These are phyloP conservation scores for Gari tellinella DNA, from an alignment of 2,888 invertebrate genomes.

Conservation along the genomic window DNA sequence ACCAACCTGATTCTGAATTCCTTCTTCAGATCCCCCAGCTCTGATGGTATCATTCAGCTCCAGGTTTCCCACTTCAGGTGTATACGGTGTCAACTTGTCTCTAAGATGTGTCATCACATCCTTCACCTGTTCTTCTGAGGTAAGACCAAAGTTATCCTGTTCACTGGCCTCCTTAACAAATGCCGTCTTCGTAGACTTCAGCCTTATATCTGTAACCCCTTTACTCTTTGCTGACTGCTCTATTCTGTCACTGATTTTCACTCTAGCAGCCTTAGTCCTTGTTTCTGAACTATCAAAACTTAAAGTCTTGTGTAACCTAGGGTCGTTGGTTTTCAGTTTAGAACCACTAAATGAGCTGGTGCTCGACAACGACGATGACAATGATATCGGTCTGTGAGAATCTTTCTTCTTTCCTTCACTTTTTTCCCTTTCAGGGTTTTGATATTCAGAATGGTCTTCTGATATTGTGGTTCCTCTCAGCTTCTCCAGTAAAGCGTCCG, in stretches of 20 bases:
- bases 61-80: conserved; percentile 14
- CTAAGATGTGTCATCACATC: conserved; percentile 46
- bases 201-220: conserved; percentile 8
- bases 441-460: neutral
- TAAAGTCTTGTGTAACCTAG: conserved; percentile 31
- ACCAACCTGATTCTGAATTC: conserved; percentile 21
- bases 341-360: conserved; percentile 13
- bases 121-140: conserved; percentile 26
- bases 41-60: neutral
- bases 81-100: conserved; percentile 44
- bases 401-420: conserved; percentile 7
- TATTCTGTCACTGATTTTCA: conserved; percentile 53
- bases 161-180: conserved; percentile 20
- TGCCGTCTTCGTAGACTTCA: conserved; percentile 35
- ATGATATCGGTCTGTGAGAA: conserved; percentile 15
- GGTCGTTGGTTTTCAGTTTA: conserved; percentile 29
- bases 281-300: conserved; percentile 28
- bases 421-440: conserved; percentile 5
- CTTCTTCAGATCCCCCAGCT: conserved; percentile 2
- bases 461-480: too few species aligned
- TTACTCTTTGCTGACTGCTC: conserved; percentile 44
- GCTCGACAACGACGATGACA: conserved; percentile 45
- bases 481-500: too few species aligned
- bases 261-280: conserved; percentile 26
- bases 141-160: conserved; percentile 8